Conservation (phyloP, 2,797 vertebrate genomes). For the Garrulus glandarius region DNA sequence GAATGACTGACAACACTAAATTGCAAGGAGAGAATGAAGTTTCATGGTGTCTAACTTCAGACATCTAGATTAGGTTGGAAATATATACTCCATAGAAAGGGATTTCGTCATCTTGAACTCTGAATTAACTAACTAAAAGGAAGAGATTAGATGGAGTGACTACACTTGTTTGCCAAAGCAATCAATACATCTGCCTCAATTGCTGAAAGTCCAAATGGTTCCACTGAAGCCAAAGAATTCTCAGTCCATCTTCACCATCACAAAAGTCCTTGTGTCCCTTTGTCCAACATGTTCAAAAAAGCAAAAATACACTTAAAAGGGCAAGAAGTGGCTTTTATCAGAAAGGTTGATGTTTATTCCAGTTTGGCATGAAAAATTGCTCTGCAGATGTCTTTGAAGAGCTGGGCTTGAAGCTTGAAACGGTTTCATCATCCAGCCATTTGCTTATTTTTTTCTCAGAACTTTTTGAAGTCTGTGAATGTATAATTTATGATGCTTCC, state of each 20-base stretch:
- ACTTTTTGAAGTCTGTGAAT: neutral
- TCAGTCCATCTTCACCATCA: neutral
- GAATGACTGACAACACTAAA: neutral
- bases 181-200: accelerated
- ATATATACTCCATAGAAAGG: neutral
- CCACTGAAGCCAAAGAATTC: neutral
- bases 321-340: neutral
- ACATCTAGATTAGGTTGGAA: neutral
- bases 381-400: neutral
- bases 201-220: neutral
- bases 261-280: neutral
- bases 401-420: neutral
- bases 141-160: neutral
- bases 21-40: neutral
- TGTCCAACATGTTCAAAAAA: neutral
- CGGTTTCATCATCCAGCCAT: neutral
- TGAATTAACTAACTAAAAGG: neutral
- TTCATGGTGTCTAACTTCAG: neutral
- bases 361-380: neutral
- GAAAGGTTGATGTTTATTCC: neutral
- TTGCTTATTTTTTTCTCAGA: neutral
- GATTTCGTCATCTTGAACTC: neutral
- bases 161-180: neutral
- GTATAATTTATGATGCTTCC: neutral
- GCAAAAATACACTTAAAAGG: neutral